Evolutionary conservation across 2,888 invertebrate genomes (phyloP), one percentile per base, ranked within the genome.

Genomic region (Cataglyphis altisquamis): DNA sequence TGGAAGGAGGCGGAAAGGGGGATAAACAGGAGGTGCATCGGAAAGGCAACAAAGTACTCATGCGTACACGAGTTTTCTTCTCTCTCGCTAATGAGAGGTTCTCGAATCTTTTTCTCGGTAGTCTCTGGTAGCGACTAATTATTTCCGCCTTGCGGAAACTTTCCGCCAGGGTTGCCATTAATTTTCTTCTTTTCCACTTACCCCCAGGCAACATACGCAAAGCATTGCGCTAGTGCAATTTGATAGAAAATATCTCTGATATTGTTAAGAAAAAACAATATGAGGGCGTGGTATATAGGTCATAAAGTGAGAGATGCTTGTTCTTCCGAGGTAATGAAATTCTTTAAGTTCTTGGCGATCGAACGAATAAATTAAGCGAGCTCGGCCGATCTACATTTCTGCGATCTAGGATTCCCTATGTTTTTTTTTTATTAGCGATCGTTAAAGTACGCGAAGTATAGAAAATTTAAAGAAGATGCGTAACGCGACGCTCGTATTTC

Each of bases 1-100:
- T 45, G n/a, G 25, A 21, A 60, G 60, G 21, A 66, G 29, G 39
- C 25, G 48, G 48, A 55, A 39, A 25, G 39, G 36, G 8, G 21
- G 62, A 45, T 60, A 80, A 80, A 72, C 78, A 80, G 32, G 45
- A 72, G 60, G 21, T 55, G 18, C 55, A 39, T 48, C 48, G 9
- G n/a, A 72, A 84, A 66, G 75, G 77, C 74, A 86, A 84, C 83
- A 64, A 62, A 82, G 60, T 73, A 81, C 67, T 68, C 29, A 52
- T 60, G 66, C 64, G 57, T 63, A 68, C 68, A 77, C 73, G 72
- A 45, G 18, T 18, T n/a, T 32, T 45, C 57, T 83, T 87, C 68
- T 32, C 60, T 41, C 48, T 64, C 45, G 78, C 66, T 87, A 87
- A 87, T 87, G 86, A 87, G 87, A 84, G 52, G 67, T 75, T 80